Base-by-base conservation (phyloP, 2,888 invertebrate genomes). In the Empis stercorea region DNA sequence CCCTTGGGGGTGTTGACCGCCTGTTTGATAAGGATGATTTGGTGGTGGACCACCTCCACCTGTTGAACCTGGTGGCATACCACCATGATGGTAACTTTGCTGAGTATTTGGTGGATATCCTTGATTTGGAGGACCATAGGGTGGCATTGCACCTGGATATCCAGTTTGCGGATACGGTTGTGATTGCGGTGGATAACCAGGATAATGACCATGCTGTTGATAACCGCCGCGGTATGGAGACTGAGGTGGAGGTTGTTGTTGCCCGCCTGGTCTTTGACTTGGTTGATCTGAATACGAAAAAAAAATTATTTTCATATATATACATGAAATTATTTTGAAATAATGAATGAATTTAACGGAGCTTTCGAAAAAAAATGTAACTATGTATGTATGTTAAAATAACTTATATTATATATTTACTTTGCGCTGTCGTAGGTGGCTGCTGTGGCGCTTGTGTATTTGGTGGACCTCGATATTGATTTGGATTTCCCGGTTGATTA, bases 91-190 rank as follows among this genome's bases (percentile, higher is more conserved):
- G 52, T 75, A 75, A 46, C 75, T 74, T 60, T 72, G 61, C 74
- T 70, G 73, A 45, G 75, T 70, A 3, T 76, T 72, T 11, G 81
- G 74, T 10, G 78, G 80, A 56, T 81, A 81, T 5, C 76, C 62
- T 54, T 67, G 68, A 1, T 63, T 50, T n/a, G 68, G 68, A 7
- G 67, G 66, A 1, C 66, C 67, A 47, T 68, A 68, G 4, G 57
- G 55, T 10, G 57, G 59, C 62, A 61, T 61, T 13, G 59, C 58
- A 15, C 58, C 60, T 1, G 76, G 76, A 58, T 79, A 80, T 4
- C 77, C 75, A 44, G 76, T 70, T 52, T 71, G 72, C 30, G 78
- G 76, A 57, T 79, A 80, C 27, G 66, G 64, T 51, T 47, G 69
- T 58, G 63, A 70, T 36, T 81, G 20, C 5, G 20, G 78, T 17